These are phyloP conservation scores for Chirona hameri DNA, from an alignment of 2,888 invertebrate genomes.

Conservation along the genomic window DNA sequence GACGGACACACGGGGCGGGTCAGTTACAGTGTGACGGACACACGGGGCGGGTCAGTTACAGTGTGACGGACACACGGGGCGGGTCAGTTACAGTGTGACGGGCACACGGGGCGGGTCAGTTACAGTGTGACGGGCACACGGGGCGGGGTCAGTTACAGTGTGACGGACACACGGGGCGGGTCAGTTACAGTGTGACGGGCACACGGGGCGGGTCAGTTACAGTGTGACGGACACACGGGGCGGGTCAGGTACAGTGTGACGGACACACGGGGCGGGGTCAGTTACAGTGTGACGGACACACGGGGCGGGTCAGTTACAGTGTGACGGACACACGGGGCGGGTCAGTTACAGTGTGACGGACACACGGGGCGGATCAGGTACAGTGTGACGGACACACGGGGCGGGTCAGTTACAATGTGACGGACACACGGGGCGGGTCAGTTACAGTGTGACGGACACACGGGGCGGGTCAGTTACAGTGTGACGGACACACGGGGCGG, in stretches of 20 bases:
- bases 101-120: too few relatives aligned
- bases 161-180: neutral
- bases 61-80: neutral
- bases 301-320: too few relatives aligned
- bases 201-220: too few relatives aligned
- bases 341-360: constrained; percentile 48
- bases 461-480: too few relatives aligned
- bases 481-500: neutral
- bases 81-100: constrained; percentile 49
- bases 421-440: too few relatives aligned
- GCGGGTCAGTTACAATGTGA: too few relatives aligned
- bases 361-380: constrained; percentile 52
- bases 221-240: constrained; percentile 57
- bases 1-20: too few relatives aligned
- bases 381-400: neutral
- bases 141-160: too few relatives aligned
- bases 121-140: constrained; percentile 45
- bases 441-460: constrained; percentile 46
- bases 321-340: neutral
- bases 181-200: constrained; percentile 47
- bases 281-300: constrained; percentile 46
- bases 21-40: constrained; percentile 47
- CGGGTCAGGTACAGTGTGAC: constrained; percentile 67
- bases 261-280: too few relatives aligned
- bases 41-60: too few relatives aligned